Base-by-base conservation (phyloP, 2,888 invertebrate species). In the Agapostemon virescens region DNA sequence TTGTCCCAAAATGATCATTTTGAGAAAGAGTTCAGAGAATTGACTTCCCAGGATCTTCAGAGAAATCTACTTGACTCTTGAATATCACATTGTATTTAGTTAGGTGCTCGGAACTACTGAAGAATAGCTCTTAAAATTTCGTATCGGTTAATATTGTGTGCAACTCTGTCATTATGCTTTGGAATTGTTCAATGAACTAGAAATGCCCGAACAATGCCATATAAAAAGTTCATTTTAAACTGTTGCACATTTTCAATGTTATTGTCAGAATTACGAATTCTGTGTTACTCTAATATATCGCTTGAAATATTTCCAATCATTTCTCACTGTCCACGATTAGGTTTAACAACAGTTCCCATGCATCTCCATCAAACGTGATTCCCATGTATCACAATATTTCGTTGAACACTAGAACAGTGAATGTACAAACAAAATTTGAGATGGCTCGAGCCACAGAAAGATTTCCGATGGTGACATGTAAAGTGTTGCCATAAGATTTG, bases 1-100 rank as follows among this genome's bases (percentile, higher is more conserved):
- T 38, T 58, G 45, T 49, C 45, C 15, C 66, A n/a, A 79, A 74
- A 70, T 9, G 45, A 45, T 70, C 45, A 76, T 64, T 20, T 3
- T 26, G 23, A 33, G 49, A 55, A 64, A 55, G 20, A 40, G 15
- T 42, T 38, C 69, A 17, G 49, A 33, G 38, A 66, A 75, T 7
- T 13, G n/a, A 38, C 20, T 30, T 20, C 42, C 42, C 49, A 63
- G 40, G 42, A 69, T 69, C 26, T 64, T 30, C 0, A 30, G 17
- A 67, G 20, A 61, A 20, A n/a, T 64, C 6, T 3, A 15, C 30
- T 23, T 26, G 11, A n/a, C 36, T 30, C 23, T n/a, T 17, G 30
- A 20, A 77, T 58, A 67, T 45, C 45, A 42, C 33, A 36, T 42
- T 15, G 23, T 20, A 36, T 58, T 20, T 17, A 49, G 42, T 20